These are phyloP conservation scores for Carabus problematicus DNA, from an alignment of 2,888 invertebrate genomes.

Conservation along the genomic window DNA sequence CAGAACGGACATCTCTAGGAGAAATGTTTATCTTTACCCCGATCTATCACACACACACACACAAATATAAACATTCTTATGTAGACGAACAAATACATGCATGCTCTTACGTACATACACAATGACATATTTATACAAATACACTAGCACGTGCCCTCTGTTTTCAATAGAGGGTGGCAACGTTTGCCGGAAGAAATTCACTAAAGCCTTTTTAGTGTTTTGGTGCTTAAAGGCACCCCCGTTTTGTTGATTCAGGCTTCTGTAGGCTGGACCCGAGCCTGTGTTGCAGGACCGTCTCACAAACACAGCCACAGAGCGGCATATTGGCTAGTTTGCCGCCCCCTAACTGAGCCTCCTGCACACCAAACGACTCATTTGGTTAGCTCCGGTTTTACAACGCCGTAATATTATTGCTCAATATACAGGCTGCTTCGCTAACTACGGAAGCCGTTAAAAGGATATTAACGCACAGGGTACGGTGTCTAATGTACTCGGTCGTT, in stretches of 20 bases:
- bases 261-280: conserved; percentile 7
- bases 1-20: neutral
- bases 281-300: neutral
- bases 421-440: neutral
- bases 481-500: too few relatives aligned
- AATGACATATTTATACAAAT: neutral
- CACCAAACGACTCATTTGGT: neutral
- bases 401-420: neutral
- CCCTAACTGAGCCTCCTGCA: too few relatives aligned
- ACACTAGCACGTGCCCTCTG: neutral
- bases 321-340: too few relatives aligned
- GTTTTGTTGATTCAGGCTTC: conserved; percentile 32
- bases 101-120: too few relatives aligned
- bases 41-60: too few relatives aligned
- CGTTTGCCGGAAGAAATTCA: conserved; percentile 27
- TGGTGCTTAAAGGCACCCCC: conserved; percentile 11
- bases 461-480: too few relatives aligned
- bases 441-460: too few relatives aligned
- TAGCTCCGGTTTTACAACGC: neutral
- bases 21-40: too few relatives aligned
- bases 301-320: too few relatives aligned
- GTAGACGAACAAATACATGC: too few relatives aligned
- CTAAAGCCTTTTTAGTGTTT: conserved; percentile 36
- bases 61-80: too few relatives aligned
- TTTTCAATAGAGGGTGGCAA: too few relatives aligned